phyloP scores from a whole-genome alignment of 2,113 vertebrate species.

The Psittacus erithacus region DNA sequence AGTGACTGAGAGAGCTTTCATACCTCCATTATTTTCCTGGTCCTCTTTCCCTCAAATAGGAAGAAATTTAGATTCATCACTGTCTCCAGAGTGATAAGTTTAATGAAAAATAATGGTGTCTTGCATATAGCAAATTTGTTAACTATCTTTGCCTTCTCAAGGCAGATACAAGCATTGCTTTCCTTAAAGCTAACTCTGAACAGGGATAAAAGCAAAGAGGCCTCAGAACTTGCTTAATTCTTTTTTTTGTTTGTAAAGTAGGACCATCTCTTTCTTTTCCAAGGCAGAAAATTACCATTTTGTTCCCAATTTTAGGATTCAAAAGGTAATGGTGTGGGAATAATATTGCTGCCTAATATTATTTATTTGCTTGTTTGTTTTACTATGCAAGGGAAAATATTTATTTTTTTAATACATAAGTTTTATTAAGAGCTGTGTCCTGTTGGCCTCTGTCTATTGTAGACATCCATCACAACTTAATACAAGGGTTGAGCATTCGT shows the following conservation, averaged over 20 bases:
- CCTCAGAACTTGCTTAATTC: background rate
- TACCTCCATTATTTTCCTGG: background rate
- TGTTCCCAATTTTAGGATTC: background rate
- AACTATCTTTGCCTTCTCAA: background rate
- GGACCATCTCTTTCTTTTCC: background rate
- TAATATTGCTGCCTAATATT: background rate
- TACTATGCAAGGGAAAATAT: background rate
- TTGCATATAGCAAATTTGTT: background rate
- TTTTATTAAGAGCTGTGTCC: background rate
- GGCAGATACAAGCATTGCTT: background rate
- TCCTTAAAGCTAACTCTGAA: background rate
- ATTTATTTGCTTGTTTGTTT: background rate
- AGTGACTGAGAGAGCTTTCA: background rate
- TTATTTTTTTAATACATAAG: background rate
- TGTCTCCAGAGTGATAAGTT: background rate
- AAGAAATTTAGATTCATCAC: background rate
- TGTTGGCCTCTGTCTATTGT: background rate
- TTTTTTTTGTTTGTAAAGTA: background rate
- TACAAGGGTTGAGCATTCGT: background rate
- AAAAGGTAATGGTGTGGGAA: background rate
- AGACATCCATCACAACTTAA: background rate
- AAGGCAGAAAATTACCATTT: background rate
- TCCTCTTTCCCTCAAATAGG: background rate
- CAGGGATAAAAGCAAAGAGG: background rate
- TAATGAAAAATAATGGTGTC: background rate